Evolutionary conservation across 1,140 invertebrate genomes (phyloP), one percentile per base, ranked within the genome.

Genomic region (Hypsibius dujardini): DNA sequence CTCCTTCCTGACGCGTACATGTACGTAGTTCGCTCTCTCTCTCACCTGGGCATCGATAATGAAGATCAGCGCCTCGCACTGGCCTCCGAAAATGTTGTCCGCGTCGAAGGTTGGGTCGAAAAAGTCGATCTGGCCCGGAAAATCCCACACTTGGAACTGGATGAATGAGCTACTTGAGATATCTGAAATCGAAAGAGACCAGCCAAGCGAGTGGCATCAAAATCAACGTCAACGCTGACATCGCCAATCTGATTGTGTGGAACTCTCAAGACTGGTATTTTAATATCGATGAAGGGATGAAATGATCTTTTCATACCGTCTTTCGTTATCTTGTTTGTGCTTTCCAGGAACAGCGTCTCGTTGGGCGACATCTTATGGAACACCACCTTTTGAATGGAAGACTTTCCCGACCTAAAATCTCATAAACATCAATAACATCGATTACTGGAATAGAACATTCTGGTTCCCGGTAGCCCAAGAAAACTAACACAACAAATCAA

Each of bases 351-450:
- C n/a, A 99, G 81, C 1, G 96, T 99, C 82, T 99, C 95, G 82
- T 98, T 98, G 3, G 96, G 96, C 12, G 94, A 95, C 90, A 98
- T 98, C 84, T 99, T 98, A 77, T 98, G 95, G 81, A 99, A 99
- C 14, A 99, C 95, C 3, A 99, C 96, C 84, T 98, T 98, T 79
- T 97, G 92, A 77, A 99, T 99, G 1, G 95, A 98, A n/a, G 95
- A 97, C 82, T 99, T 99, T 72, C 96, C 96, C 80, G 94, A 97
- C 78, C 95, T 94, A 76, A 73, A 79, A 78, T 71, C 62, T 73
- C 83, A 82, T 69, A 59, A 73, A 50, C 59, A 74, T 12, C 46
- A 3, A 47, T 46, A 71, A 60, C 73, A 7, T 56, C 50, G 7
- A 56, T 56, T 56, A 7, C 7, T 56, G 50, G n/a, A n/a, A n/a